Evolutionary conservation across 1,140 invertebrate genomes (phyloP).

Genomic region (Listronotus oregonensis): DNA sequence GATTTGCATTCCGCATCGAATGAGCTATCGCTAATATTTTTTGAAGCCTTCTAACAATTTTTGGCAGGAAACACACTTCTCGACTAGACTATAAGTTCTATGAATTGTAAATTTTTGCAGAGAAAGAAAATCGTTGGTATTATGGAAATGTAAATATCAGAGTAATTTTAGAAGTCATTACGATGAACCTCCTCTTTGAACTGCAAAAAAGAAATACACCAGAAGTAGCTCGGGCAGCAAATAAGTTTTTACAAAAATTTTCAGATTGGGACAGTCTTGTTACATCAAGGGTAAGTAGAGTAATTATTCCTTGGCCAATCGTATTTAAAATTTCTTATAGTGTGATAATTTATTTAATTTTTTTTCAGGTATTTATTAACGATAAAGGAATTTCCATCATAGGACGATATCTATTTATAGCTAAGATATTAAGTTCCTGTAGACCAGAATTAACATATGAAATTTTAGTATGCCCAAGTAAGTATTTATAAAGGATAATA

Average conservation of each 20-base stretch:
- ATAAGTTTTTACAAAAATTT: constrained; percentile 24
- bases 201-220: constrained; percentile 16
- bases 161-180: constrained; percentile 36
- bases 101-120: constrained; percentile 12
- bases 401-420: constrained; percentile 38
- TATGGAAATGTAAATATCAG: constrained; percentile 15
- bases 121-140: constrained; percentile 4
- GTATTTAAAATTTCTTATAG: background rate
- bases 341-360: background rate
- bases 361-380: constrained; percentile 28
- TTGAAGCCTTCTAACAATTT: too few species aligned
- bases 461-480: constrained; percentile 33
- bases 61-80: too few species aligned
- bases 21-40: too few species aligned
- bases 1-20: too few species aligned
- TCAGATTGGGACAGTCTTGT: constrained; percentile 39
- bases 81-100: too few species aligned
- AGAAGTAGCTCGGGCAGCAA: background rate
- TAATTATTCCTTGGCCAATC: background rate
- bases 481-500: constrained; percentile 6
- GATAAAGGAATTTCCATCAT: constrained; percentile 17
- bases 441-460: constrained; percentile 33
- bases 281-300: constrained; percentile 33
- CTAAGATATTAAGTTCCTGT: constrained; percentile 14
- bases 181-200: constrained; percentile 35